Percentiles rank a stretch among this genome's conserved stretches.
Conservation (phyloP, 2,797 vertebrate species). For the Notamacropus eugenii region DNA sequence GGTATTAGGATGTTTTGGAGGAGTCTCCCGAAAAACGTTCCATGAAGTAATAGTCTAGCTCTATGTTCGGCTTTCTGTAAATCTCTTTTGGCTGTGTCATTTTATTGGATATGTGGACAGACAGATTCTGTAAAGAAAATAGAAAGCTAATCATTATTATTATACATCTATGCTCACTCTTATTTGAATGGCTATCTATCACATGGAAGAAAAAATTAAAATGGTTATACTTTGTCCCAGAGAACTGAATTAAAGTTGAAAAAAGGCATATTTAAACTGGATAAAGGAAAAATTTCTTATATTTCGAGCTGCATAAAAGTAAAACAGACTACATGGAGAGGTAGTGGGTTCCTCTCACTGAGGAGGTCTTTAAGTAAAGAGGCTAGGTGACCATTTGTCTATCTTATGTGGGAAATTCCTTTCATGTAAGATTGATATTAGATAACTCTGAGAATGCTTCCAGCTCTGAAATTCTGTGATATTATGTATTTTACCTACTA, state of each 20-base stretch:
- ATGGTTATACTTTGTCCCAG: background rate
- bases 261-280: background rate
- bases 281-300: background rate
- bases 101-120: constrained; percentile 40
- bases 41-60: background rate
- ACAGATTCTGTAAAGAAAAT: constrained; percentile 48
- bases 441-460: background rate
- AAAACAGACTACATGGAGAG: background rate
- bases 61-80: background rate
- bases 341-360: background rate
- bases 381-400: background rate
- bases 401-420: background rate
- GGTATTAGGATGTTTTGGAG: background rate
- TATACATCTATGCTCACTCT: background rate
- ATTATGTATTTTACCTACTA: background rate
- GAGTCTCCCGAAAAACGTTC: background rate
- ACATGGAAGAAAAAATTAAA: background rate
- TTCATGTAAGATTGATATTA: background rate
- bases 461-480: constrained; percentile 6
- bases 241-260: background rate
- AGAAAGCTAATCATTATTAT: constrained; percentile 58
- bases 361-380: background rate
- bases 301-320: background rate
- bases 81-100: constrained; percentile 35
- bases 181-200: background rate